phyloP scores from a whole-genome alignment of 92 coral and sea anemone genomes.

The Epizoanthus fatuus region DNA sequence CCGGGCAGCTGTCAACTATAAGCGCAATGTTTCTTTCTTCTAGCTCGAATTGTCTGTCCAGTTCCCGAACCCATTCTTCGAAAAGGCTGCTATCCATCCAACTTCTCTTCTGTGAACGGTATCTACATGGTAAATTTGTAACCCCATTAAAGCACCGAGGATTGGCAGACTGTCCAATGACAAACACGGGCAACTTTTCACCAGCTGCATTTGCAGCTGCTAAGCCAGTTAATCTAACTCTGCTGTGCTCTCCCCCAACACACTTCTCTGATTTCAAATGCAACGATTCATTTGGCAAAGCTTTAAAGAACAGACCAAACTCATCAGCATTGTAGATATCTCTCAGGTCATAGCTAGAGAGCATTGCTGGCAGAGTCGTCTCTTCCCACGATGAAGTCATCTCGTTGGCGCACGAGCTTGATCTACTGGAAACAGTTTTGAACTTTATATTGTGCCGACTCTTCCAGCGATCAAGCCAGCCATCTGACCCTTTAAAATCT shows the following conservation, averaged over 20 bases:
- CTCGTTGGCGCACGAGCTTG: conserved; percentile 34
- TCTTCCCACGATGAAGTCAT: conserved; percentile 38
- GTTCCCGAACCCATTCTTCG: conserved; percentile 35
- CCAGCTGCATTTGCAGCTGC: conserved; percentile 16
- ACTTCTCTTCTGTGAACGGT: conserved; percentile 27
- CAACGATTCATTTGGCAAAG: conserved; percentile 50
- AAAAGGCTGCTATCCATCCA: conserved; percentile 20
- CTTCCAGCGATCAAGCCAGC: conserved; percentile 62
- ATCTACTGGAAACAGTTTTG: background rate
- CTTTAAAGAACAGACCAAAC: conserved; percentile 56
- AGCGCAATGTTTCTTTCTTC: conserved; percentile 27
- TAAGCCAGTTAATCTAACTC: conserved; percentile 18
- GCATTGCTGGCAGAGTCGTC: conserved; percentile 3
- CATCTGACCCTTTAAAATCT: conserved; percentile 22
- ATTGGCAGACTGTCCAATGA: conserved; percentile 25
- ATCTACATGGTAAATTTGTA: conserved; percentile 38
- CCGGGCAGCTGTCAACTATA: conserved; percentile 31
- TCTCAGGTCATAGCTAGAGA: conserved; percentile 15
- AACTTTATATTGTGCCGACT: conserved; percentile 42
- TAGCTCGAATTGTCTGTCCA: conserved; percentile 1
- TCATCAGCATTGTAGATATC: conserved; percentile 52
- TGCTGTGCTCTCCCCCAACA: background rate
- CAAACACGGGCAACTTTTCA: conserved; percentile 37
- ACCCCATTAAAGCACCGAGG: conserved; percentile 30
- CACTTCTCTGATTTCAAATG: conserved; percentile 28